Percentiles rank a stretch among this genome's conserved stretches.
phyloP scores from a whole-genome alignment of 2,797 vertebrate species.

The Danio jaintianensis region DNA sequence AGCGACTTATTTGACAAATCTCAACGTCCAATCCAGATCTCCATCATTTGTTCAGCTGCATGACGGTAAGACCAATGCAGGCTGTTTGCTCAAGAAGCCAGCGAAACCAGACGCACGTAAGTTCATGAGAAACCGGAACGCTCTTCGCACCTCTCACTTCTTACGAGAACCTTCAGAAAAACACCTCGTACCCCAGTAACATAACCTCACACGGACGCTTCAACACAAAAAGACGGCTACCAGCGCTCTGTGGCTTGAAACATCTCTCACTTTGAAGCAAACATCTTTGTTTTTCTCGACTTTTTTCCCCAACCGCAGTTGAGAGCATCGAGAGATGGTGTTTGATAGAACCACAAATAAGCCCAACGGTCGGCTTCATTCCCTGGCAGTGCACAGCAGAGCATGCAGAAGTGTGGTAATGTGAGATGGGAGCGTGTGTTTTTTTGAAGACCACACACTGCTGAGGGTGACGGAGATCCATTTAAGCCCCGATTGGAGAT shows the following conservation, averaged over 20 bases:
- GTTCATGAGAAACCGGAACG: constrained; percentile 73
- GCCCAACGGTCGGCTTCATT: constrained; percentile 71
- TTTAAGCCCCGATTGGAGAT: neutral
- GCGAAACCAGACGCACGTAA: constrained; percentile 60
- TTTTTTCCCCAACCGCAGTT: constrained; percentile 54
- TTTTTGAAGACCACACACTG: constrained; percentile 42
- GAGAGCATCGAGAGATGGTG: constrained; percentile 63
- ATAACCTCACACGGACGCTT: constrained; percentile 71
- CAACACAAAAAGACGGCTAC: constrained; percentile 70
- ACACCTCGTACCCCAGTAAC: constrained; percentile 59
- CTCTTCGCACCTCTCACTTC: constrained; percentile 73
- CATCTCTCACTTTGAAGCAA: constrained; percentile 74
- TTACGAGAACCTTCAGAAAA: constrained; percentile 72
- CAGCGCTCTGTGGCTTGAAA: constrained; percentile 76
- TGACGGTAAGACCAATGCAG: constrained; percentile 63
- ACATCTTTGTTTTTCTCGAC: constrained; percentile 68
- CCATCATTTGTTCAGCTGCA: constrained; percentile 73
- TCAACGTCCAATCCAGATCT: neutral
- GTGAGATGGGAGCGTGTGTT: constrained; percentile 45
- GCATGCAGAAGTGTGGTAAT: constrained; percentile 65
- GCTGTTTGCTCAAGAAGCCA: constrained; percentile 66
- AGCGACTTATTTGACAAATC: constrained; percentile 20
- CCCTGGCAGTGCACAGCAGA: constrained; percentile 58
- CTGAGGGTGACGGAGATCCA: constrained; percentile 14
- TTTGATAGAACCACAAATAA: constrained; percentile 75